These are phyloP conservation scores for Carassius carassius DNA, from an alignment of 2,113 vertebrate species.

Conservation along the genomic window DNA sequence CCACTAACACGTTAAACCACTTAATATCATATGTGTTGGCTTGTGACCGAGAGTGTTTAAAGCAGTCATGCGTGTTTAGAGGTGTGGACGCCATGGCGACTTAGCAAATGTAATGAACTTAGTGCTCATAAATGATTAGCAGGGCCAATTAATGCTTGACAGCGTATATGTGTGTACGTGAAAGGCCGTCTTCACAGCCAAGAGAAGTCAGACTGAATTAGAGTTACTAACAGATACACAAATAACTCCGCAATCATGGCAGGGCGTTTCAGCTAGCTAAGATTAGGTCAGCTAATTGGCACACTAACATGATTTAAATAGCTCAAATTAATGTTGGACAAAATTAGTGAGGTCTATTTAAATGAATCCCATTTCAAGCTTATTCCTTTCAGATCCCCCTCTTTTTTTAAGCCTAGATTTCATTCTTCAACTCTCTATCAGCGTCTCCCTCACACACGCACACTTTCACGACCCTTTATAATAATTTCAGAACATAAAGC, in stretches of 20 bases:
- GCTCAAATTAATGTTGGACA: slow-evolving; percentile 55
- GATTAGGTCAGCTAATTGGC: slow-evolving; percentile 59
- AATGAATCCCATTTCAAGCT: slow-evolving; percentile 47
- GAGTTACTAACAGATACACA: slow-evolving; percentile 54
- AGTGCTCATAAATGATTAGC: slow-evolving; percentile 28
- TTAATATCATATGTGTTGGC: slow-evolving; percentile 31
- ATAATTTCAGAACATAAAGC: not conserved
- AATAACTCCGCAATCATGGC: slow-evolving; percentile 56
- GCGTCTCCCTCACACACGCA: not conserved
- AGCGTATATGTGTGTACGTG: not conserved
- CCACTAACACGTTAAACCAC: not conserved
- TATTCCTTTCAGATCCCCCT: slow-evolving; percentile 29
- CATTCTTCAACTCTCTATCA: not conserved
- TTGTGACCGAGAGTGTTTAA: slow-evolving; percentile 34
- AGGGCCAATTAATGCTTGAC: slow-evolving; percentile 24
- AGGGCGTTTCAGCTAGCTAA: slow-evolving; percentile 40
- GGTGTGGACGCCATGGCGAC: slow-evolving; percentile 9
- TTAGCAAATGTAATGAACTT: slow-evolving; percentile 41
- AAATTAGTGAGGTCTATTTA: slow-evolving; percentile 53
- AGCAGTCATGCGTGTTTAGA: slow-evolving; percentile 32
- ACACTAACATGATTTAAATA: slow-evolving; percentile 58
- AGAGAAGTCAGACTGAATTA: slow-evolving; percentile 41
- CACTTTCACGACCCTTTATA: not conserved
- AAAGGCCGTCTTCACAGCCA: slow-evolving; percentile 19
- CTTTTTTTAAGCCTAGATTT: slow-evolving; percentile 14